Conservation (phyloP, 2,797 vertebrate species). For the Nasua narica region DNA sequence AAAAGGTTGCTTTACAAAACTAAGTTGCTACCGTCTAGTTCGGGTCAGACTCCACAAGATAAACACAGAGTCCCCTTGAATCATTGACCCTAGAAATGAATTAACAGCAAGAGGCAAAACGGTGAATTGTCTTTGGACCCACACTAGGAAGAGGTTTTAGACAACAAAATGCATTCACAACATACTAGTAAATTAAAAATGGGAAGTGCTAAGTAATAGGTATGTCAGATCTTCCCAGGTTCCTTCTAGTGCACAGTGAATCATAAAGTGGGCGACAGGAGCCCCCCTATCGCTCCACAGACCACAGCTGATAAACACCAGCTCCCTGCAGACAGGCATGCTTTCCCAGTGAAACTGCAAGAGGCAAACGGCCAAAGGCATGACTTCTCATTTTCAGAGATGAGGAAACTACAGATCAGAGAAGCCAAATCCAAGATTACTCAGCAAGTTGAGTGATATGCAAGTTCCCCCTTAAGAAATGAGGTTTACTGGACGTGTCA, state of each 20-base stretch:
- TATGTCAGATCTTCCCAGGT: conserved; percentile 2
- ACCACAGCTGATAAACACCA: not conserved
- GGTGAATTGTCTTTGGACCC: not conserved
- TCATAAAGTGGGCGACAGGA: not conserved
- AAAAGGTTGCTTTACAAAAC: not conserved
- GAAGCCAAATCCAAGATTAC: conserved; percentile 20
- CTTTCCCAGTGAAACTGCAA: conserved; percentile 14
- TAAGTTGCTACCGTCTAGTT: not conserved
- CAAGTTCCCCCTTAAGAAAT: not conserved
- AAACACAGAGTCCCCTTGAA: not conserved
- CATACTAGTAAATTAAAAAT: not conserved
- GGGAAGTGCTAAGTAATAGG: not conserved
- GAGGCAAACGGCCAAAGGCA: not conserved
- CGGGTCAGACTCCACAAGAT: not conserved
- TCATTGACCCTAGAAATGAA: not conserved
- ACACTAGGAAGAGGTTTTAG: not conserved
- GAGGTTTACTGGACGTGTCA: not conserved
- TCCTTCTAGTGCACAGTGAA: conserved; percentile 83
- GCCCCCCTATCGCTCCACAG: not conserved
- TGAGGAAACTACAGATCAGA: conserved; percentile 17
- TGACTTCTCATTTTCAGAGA: conserved; percentile 46
- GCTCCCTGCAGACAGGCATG: not conserved
- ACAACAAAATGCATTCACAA: not conserved
- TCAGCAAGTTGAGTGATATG: not conserved
- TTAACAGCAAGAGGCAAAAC: not conserved